Evolutionary conservation across 2,888 invertebrate genomes (phyloP), one percentile per base, ranked within the genome.

Genomic region (Hartigia nigra): DNA sequence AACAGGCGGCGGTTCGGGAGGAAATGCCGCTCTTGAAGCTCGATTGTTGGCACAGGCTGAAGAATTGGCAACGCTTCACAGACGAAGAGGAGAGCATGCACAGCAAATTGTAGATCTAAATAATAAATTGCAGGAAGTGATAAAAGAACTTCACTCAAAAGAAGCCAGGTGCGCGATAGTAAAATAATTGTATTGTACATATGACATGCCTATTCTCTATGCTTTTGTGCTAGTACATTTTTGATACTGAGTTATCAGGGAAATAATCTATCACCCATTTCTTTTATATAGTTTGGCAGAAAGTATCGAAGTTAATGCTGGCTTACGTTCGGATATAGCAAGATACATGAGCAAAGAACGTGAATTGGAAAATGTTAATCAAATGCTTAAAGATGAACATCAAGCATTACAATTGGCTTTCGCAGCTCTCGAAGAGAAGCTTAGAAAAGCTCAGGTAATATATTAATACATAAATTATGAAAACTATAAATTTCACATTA

Each of bases 61-160:
- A 92, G 98, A 99, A 91, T 92, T 99, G 69, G 98, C 98, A 0
- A 97, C 97, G 79, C 92, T 98, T 79, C 98, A 98, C 89, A 94
- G 96, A 86, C 94, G 97, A 79, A 95, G 97, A 91, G 97, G 98
- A 74, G 98, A 98, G 93, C 97, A 98, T 92, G 94, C 98, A 3
- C 98, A 98, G 91, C 96, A 97, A 92, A 96, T 98, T 83, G 97
- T 98, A 81, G 98, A 97, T 91, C 93, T 98, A 69, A 98, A 97
- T 92, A 94, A 95, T 83, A 95, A 94, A 92, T 93, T 98, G 72
- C 97, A 97, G 91, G 97, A 98, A 84, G 95, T 96, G 88, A 97
- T 97, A 85, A 96, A 96, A 89, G 93, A 95, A 82, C 91, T 98
- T 80, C 93, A 94, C 77, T 92, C 93, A 74, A 96, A 96, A 92